Conservation (phyloP, 2,888 invertebrate genomes). For the Hemicrepidius hirtus region DNA sequence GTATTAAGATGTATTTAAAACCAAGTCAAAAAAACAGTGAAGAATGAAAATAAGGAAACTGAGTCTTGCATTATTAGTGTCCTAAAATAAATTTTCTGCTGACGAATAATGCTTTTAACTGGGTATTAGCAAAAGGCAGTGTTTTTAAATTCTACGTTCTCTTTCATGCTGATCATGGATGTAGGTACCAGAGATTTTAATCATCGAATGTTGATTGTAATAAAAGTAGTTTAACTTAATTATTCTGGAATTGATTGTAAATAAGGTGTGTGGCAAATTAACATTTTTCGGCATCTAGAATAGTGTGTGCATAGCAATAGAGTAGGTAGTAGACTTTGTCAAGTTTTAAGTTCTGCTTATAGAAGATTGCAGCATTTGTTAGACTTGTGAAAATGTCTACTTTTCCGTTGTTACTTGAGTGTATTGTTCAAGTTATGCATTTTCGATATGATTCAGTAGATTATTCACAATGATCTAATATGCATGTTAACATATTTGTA, state of each 20-base stretch:
- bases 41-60: conserved; percentile 36
- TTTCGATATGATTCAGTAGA: conserved; percentile 19
- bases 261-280: conserved; percentile 61
- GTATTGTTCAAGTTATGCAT: conserved; percentile 13
- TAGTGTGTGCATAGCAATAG: conserved; percentile 51
- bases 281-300: conserved; percentile 47
- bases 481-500: conserved; percentile 15
- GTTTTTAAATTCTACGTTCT: conserved; percentile 57
- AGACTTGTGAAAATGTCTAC: conserved; percentile 19
- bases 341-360: conserved; percentile 52
- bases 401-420: conserved; percentile 11
- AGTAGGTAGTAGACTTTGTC: conserved; percentile 56
- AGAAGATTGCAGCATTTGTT: conserved; percentile 32
- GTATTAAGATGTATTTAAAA: no score
- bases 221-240: conserved; percentile 50
- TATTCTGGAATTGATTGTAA: conserved; percentile 50
- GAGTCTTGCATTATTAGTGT: conserved; percentile 32
- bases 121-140: conserved; percentile 33
- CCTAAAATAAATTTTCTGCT: conserved; percentile 34
- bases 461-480: not conserved
- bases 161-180: conserved; percentile 67
- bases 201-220: conserved; percentile 70
- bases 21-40: not conserved
- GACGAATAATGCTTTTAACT: conserved; percentile 45
- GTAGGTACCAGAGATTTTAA: conserved; percentile 71